phyloP scores from a whole-genome alignment of 2,797 vertebrate species.

The Microctenopoma steveboyesi region DNA sequence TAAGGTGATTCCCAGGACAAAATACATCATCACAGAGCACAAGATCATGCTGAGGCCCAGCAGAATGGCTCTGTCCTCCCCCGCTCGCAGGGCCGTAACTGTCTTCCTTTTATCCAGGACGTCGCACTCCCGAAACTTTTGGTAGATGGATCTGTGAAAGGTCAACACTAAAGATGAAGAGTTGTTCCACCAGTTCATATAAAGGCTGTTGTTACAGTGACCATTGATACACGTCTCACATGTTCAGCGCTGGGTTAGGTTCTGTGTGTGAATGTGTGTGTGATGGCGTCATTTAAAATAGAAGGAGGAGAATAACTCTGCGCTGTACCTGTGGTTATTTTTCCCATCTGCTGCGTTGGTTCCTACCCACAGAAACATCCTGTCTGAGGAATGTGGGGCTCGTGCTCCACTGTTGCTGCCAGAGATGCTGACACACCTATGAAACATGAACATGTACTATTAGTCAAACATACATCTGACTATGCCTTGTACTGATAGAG shows the following conservation, averaged over 20 bases:
- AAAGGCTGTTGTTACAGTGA: too few species aligned
- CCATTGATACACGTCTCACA: too few species aligned
- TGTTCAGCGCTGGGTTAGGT: not conserved
- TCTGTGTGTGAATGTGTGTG: not conserved
- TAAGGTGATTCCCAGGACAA: constrained; percentile 92
- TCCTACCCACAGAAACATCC: constrained; percentile 97
- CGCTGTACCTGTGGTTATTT: constrained; percentile 92
- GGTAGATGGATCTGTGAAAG: constrained; percentile 90
- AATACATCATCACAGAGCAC: constrained; percentile 94
- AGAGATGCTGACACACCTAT: constrained; percentile 84
- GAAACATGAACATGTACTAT: constrained; percentile 62
- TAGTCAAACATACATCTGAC: not conserved
- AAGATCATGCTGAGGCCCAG: constrained; percentile 94
- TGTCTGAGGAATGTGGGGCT: constrained; percentile 74
- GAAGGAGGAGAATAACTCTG: not conserved
- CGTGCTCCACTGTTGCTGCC: constrained; percentile 75
- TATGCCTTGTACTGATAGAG: too few species aligned
- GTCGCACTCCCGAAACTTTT: constrained; percentile 92
- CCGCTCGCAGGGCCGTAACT: constrained; percentile 92
- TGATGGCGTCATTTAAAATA: too few species aligned
- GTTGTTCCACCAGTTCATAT: not conserved
- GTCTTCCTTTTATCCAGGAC: constrained; percentile 96
- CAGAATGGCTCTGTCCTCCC: constrained; percentile 94
- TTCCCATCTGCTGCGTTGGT: constrained; percentile 86
- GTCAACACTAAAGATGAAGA: not conserved